Base-by-base conservation (phyloP, 37 sponge, comb jelly and placozoan genomes). In the Cladorhizidae sp. region DNA sequence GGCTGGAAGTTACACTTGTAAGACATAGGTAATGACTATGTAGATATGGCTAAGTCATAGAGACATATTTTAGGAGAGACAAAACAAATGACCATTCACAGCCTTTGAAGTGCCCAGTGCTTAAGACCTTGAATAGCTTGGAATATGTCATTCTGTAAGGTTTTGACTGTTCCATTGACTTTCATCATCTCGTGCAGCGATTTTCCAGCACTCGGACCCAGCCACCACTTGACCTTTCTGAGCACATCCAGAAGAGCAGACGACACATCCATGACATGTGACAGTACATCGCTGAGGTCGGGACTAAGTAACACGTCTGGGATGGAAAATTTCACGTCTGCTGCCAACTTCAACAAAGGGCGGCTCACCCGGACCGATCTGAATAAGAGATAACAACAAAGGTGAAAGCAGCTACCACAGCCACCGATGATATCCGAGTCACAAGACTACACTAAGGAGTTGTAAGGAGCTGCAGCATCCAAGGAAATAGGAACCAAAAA, bases 261-360 rank as follows among this genome's bases (percentile, higher is more conserved):
- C 15, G 85, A 76, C 18, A 88, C 64, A 21, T 83, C 52, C 17
- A 29, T 63, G 18, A 87, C 42, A 12, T 83, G 67, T 0, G 69
- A 45, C 21, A 76, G 76, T 3, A 91, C 72, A 14, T 80, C 85
- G 3, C 41, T 58, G 41, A 91, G 85, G 39, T 65, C 63, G 21
- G 92, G 92, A 3, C 75, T 49, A 37, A 91, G 40, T 61, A 38
- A 28, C 12, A 87, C 36, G 1, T 43, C 58, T 12, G 92, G 92
- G 26, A 74, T 87, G 64, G 73, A 67, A 54, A 91, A 83, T 41
- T 83, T 68, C 45, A 91, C 70, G 6, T 82, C 75, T 0, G 79
- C 72, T 49, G 32, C 67, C 67, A 65, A 65, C 35, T 31, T 28
- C 31, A 65, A 11, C 17, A 31, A 2, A 31, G 31, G 2, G 5